Evolutionary conservation across 2,888 invertebrate species (phyloP).

Genomic region (Parochlus steinenii): DNA sequence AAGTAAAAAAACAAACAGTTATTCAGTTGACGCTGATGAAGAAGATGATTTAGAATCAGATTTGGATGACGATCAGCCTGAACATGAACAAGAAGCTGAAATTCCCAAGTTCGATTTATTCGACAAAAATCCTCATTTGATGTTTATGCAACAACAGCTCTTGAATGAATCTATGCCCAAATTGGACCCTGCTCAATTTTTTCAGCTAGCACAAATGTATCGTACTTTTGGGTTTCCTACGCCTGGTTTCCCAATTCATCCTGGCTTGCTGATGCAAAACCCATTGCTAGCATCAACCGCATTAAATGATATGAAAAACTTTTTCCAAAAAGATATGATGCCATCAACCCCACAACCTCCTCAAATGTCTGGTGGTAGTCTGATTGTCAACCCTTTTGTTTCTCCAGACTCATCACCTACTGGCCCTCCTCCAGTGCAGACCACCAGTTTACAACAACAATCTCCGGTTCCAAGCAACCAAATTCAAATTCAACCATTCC

Average conservation of each 20-base stretch:
- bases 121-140: slow-evolving; percentile 40
- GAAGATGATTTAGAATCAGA: slow-evolving; percentile 17
- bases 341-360: slow-evolving; percentile 9
- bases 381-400: slow-evolving; percentile 34
- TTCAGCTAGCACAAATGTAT: slow-evolving; percentile 44
- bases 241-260: slow-evolving; percentile 44
- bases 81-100: slow-evolving; percentile 24
- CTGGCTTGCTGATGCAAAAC: slow-evolving; percentile 46
- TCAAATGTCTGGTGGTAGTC: slow-evolving; percentile 52
- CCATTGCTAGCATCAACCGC: slow-evolving; percentile 34
- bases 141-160: slow-evolving; percentile 48
- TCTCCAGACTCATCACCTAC: slow-evolving; percentile 12
- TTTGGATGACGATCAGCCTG: slow-evolving; percentile 18
- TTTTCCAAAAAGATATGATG: slow-evolving; percentile 21
- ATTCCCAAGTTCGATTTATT: slow-evolving; percentile 20
- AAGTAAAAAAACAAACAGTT: slow-evolving; percentile 47
- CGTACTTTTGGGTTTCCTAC: slow-evolving; percentile 38
- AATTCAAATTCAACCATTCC: slow-evolving; percentile 13
- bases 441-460: slow-evolving; percentile 7
- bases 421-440: slow-evolving; percentile 5
- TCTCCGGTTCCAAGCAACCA: slow-evolving; percentile 10
- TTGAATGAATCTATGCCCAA: slow-evolving; percentile 42
- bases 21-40: slow-evolving; percentile 19
- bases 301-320: slow-evolving; percentile 42
- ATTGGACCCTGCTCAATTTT: slow-evolving; percentile 38